Conservation (phyloP, 2,113 vertebrate species). For the Perca flavescens region DNA sequence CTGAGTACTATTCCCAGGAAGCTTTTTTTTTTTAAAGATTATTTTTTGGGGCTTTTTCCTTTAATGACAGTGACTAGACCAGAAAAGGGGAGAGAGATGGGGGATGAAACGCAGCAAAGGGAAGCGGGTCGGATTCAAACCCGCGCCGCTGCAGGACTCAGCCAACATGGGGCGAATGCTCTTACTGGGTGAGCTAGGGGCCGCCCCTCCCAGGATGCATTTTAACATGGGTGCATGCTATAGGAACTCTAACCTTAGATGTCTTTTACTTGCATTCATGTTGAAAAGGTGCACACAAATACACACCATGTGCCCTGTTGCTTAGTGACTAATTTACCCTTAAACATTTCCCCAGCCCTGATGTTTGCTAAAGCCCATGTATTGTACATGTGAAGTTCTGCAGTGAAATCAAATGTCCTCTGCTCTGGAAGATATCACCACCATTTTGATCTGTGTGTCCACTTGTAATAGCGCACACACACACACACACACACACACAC, state of each 20-base stretch:
- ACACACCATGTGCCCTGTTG: background rate
- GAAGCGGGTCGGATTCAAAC: too few species aligned
- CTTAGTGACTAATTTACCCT: conserved; percentile 4
- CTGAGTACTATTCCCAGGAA: too few species aligned
- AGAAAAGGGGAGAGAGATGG: too few species aligned
- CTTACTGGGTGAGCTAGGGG: too few species aligned
- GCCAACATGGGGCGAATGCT: too few species aligned
- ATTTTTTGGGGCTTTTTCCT: too few species aligned
- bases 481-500: too few species aligned
- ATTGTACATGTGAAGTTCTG: background rate
- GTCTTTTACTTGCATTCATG: background rate
- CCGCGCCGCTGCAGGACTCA: too few species aligned
- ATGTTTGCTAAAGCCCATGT: background rate
- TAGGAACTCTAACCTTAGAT: background rate
- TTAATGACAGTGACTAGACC: too few species aligned
- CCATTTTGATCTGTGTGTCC: background rate
- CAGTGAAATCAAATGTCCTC: background rate
- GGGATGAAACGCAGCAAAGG: too few species aligned
- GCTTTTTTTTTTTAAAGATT: too few species aligned
- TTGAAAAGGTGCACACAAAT: background rate
- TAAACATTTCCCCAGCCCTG: background rate
- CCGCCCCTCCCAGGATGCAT: background rate
- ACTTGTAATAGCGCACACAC: too few species aligned
- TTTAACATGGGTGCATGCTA: background rate
- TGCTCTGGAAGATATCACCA: background rate